Evolutionary conservation across 2,113 vertebrate species (phyloP).

Genomic region (Mobula birostris): DNA sequence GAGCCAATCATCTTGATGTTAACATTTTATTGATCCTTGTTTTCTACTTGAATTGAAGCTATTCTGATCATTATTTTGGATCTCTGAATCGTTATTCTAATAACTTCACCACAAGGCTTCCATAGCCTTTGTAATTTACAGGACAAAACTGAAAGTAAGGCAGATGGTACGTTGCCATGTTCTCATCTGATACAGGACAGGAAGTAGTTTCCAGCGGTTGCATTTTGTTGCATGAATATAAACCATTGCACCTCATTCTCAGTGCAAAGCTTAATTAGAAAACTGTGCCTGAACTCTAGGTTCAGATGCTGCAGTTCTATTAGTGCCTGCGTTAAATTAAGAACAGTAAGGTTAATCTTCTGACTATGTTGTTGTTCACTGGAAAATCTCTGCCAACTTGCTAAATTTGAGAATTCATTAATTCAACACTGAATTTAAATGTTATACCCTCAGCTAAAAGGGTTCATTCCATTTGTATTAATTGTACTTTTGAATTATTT

Average conservation of each 20-base stretch:
- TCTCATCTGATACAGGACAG: background rate
- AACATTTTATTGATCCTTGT: too few species aligned
- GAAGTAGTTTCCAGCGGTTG: background rate
- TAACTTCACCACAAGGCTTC: too few species aligned
- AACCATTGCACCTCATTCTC: background rate
- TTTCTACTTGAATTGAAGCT: too few species aligned
- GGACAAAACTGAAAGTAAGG: too few species aligned
- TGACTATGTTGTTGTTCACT: background rate
- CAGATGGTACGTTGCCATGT: too few species aligned
- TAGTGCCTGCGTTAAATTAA: background rate
- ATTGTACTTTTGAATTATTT: background rate
- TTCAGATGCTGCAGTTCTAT: background rate
- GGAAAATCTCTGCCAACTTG: background rate
- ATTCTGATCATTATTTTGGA: too few species aligned
- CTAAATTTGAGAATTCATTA: background rate
- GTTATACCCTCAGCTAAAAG: background rate
- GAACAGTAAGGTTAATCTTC: background rate
- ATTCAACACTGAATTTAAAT: background rate
- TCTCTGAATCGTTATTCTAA: too few species aligned
- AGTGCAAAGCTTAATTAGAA: background rate
- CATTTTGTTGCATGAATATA: background rate
- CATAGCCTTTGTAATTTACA: too few species aligned
- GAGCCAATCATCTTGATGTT: too few species aligned
- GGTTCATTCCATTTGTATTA: background rate
- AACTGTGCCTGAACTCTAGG: background rate